Percentiles rank a stretch among this genome's conserved stretches.
Conservation (phyloP, 2,888 invertebrate species). For the Patella caerulea region DNA sequence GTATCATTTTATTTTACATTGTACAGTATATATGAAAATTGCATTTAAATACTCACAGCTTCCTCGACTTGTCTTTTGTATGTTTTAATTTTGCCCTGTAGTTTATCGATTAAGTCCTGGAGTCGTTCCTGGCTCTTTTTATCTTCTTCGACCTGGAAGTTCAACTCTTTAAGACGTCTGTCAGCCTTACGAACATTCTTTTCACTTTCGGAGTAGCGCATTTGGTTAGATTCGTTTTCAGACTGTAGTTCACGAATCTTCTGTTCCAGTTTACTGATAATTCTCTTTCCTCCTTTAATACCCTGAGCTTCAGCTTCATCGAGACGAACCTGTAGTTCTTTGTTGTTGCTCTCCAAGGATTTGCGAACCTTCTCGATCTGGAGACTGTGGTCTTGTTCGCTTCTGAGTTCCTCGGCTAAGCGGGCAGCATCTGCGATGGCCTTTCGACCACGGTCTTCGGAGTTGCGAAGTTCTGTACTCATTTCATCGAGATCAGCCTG, state of each 20-base stretch:
- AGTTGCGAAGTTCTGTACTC: slow-evolving; percentile 97
- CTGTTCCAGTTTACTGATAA: slow-evolving; percentile 92
- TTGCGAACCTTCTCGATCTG: slow-evolving; percentile 98
- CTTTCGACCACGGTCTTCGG: slow-evolving; percentile 81
- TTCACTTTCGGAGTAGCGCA: slow-evolving; percentile 96
- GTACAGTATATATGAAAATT: too few species aligned
- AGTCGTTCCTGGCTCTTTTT: slow-evolving; percentile 99
- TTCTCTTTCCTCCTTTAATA: slow-evolving; percentile 1
- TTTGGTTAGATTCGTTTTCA: slow-evolving; percentile 96
- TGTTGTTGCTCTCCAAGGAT: slow-evolving; percentile 96
- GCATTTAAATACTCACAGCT: slow-evolving; percentile 75
- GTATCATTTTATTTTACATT: too few species aligned
- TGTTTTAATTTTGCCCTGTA: slow-evolving; percentile 97
- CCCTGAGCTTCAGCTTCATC: slow-evolving; percentile 90
- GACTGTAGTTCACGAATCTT: slow-evolving; percentile 71
- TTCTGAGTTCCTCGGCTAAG: slow-evolving; percentile 96
- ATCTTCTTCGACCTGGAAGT: slow-evolving; percentile 85
- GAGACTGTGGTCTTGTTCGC: slow-evolving; percentile 91
- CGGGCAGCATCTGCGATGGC: slow-evolving; percentile 86
- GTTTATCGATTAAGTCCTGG: slow-evolving; percentile 98
- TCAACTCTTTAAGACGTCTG: slow-evolving; percentile 90
- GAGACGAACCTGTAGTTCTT: slow-evolving; percentile 91
- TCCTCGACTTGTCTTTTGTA: slow-evolving; percentile 99
- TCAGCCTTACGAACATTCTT: slow-evolving; percentile 97
- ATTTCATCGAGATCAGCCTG: slow-evolving; percentile 98